phyloP scores from a whole-genome alignment of 2,888 invertebrate genomes.

The Pilophorus perplexus region DNA sequence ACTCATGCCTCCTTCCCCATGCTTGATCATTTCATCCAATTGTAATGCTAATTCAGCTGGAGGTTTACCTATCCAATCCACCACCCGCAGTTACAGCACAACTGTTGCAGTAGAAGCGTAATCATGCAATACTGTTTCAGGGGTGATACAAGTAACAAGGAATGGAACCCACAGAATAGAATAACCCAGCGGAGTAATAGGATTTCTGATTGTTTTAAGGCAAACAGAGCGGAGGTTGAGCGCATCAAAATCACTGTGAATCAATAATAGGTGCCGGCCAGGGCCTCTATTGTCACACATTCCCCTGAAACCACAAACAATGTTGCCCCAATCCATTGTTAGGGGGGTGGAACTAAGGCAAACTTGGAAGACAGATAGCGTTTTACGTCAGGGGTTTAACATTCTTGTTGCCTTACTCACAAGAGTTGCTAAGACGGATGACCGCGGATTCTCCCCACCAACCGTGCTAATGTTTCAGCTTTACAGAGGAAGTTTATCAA shows the following conservation, averaged over 20 bases:
- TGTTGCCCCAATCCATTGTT: slow-evolving; percentile 23
- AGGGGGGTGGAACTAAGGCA: background rate
- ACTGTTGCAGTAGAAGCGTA: no score
- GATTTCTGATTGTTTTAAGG: no score
- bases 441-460: slow-evolving; percentile 21
- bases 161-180: no score
- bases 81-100: no score
- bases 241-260: slow-evolving; percentile 7
- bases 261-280: background rate
- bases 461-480: background rate
- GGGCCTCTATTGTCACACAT: slow-evolving; percentile 11
- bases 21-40: no score
- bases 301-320: slow-evolving; percentile 20
- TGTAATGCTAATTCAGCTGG: no score
- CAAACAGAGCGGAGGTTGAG: no score
- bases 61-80: no score
- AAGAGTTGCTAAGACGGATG: slow-evolving; percentile 32
- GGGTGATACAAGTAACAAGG: no score
- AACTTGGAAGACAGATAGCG: slow-evolving; percentile 39
- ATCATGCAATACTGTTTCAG: no score
- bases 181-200: no score
- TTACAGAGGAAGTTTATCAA: background rate
- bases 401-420: slow-evolving; percentile 33
- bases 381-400: slow-evolving; percentile 34
- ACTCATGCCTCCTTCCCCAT: no score